A percentile compares a stretch with the other conserved stretches of the same genome.
These are phyloP conservation scores for Decapterus maruadsi DNA, from an alignment of 2,797 vertebrate genomes.

Conservation along the genomic window DNA sequence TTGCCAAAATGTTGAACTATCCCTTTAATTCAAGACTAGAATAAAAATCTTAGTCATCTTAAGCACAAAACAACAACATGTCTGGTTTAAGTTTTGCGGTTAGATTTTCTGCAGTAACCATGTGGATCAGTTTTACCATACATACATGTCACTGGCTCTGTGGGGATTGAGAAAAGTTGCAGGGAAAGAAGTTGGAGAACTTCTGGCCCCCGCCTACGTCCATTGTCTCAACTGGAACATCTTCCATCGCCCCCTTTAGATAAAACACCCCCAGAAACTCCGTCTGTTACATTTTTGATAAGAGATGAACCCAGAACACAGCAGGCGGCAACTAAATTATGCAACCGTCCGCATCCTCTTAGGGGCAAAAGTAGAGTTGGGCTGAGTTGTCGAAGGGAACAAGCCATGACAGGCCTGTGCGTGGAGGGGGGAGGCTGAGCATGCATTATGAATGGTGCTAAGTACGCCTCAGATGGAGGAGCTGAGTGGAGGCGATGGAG, in stretches of 20 bases:
- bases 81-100: constrained; percentile 31
- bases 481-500: constrained; percentile 81
- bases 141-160: constrained; percentile 35
- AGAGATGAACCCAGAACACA: constrained; percentile 77
- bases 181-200: constrained; percentile 59
- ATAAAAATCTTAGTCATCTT: too few relatives aligned
- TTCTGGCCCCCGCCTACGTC: constrained; percentile 47
- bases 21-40: too few relatives aligned
- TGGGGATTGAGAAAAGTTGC: constrained; percentile 62
- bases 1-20: too few relatives aligned
- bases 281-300: constrained; percentile 82
- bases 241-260: constrained; percentile 67
- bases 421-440: constrained; percentile 63
- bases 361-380: constrained; percentile 79
- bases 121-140: constrained; percentile 6
- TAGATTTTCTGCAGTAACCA: neutral
- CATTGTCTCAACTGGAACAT: constrained; percentile 76
- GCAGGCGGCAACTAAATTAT: constrained; percentile 86
- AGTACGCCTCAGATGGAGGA: constrained; percentile 80
- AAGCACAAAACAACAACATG: too few relatives aligned
- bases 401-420: constrained; percentile 81
- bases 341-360: constrained; percentile 81
- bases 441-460: constrained; percentile 88
- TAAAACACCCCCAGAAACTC: constrained; percentile 77
- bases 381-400: constrained; percentile 84